These are phyloP conservation scores for Ochotona princeps DNA, from an alignment of 2,113 vertebrate species.

Conservation along the genomic window DNA sequence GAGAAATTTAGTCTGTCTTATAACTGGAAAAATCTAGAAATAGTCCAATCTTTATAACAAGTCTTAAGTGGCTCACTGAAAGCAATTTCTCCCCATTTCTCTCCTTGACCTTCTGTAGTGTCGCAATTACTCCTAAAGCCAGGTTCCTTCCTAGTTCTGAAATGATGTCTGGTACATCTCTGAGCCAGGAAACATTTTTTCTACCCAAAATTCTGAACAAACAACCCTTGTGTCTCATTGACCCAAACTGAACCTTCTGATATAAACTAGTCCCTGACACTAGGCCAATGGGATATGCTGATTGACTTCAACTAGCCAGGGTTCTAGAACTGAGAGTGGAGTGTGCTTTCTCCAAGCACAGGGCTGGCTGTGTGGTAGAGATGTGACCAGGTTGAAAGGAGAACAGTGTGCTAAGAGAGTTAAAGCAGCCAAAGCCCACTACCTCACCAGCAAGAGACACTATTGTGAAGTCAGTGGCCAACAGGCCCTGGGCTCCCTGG, in stretches of 20 bases:
- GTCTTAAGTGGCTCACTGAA: not conserved
- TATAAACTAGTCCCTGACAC: not conserved
- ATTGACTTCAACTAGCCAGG: not conserved
- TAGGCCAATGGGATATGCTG: not conserved
- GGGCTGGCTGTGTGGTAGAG: accelerated
- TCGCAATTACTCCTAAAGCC: not conserved
- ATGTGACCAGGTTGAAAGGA: not conserved
- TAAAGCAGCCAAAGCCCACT: conserved; percentile 6
- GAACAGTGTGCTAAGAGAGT: not conserved
- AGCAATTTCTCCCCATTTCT: not conserved
- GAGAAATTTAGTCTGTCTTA: not conserved
- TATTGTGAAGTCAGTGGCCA: conserved; percentile 75
- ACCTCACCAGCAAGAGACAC: conserved; percentile 47
- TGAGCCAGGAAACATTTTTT: conserved; percentile 10
- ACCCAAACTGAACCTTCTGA: not conserved
- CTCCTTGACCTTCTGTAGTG: conserved; percentile 6
- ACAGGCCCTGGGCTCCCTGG: not conserved
- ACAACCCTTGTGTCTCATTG: not conserved
- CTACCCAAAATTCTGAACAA: not conserved
- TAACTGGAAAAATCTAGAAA: not conserved
- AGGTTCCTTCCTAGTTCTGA: not conserved
- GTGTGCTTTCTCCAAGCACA: not conserved
- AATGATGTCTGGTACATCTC: not conserved
- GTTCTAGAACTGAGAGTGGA: not conserved
- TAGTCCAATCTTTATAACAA: not conserved